These are phyloP conservation scores for Toxotes lorentzi DNA, from an alignment of 2,797 vertebrate genomes.

Conservation along the genomic window DNA sequence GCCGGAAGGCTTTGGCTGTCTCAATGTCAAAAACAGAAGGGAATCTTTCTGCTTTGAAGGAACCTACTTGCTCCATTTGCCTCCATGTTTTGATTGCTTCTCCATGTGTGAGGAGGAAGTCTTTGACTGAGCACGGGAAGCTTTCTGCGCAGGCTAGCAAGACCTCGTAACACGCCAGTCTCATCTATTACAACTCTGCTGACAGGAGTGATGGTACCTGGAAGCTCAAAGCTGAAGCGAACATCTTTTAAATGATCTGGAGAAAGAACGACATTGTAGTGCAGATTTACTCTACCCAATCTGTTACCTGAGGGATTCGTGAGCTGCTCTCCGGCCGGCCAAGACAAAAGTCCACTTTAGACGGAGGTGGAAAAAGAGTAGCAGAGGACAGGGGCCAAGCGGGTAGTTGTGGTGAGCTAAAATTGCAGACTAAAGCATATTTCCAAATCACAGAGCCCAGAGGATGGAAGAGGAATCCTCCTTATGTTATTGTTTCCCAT, in stretches of 20 bases:
- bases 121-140: slow-evolving; percentile 63
- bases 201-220: slow-evolving; percentile 33
- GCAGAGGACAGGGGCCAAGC: slow-evolving; percentile 56
- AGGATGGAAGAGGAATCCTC: slow-evolving; percentile 80
- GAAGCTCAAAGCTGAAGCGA: slow-evolving; percentile 40
- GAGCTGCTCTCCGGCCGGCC: slow-evolving; percentile 34
- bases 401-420: slow-evolving; percentile 71
- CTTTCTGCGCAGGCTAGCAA: slow-evolving; percentile 49
- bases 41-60: slow-evolving; percentile 74
- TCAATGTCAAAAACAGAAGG: slow-evolving; percentile 84
- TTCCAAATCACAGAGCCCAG: slow-evolving; percentile 68
- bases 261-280: slow-evolving; percentile 21
- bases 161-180: slow-evolving; percentile 44
- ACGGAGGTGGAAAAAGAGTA: slow-evolving; percentile 75
- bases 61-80: slow-evolving; percentile 75
- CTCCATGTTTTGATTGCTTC: slow-evolving; percentile 78
- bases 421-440: slow-evolving; percentile 80
- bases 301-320: slow-evolving; percentile 54
- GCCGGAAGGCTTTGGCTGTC: slow-evolving; percentile 72
- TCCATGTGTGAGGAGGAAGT: slow-evolving; percentile 80
- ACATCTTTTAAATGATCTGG: slow-evolving; percentile 56
- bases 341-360: slow-evolving; percentile 64
- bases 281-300: slow-evolving; percentile 10
- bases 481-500: slow-evolving; percentile 87
- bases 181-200: slow-evolving; percentile 56